Evolutionary conservation across 2,797 vertebrate genomes (phyloP).

Genomic region (Schizopygopsis pylzovi): DNA sequence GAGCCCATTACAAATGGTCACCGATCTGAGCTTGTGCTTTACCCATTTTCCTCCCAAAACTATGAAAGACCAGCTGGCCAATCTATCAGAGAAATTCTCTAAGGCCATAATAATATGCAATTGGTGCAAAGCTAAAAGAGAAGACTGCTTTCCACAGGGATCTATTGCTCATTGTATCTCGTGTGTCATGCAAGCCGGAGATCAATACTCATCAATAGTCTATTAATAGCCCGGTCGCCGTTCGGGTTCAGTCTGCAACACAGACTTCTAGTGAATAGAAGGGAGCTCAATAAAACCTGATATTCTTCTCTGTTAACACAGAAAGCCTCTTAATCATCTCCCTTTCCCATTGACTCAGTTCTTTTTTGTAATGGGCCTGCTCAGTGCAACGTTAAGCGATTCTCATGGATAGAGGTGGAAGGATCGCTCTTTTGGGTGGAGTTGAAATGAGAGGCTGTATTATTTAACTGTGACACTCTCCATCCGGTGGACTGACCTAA

Average conservation of each 20-base stretch:
- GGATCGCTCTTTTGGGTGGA: conserved; percentile 69
- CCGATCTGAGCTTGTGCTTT: conserved; percentile 35
- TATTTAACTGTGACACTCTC: conserved; percentile 34
- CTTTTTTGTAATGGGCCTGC: conserved; percentile 72
- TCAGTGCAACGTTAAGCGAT: conserved; percentile 70
- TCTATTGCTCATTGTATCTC: conserved; percentile 85
- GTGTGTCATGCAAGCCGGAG: conserved; percentile 79
- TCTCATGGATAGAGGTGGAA: conserved; percentile 56
- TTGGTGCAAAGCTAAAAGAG: conserved; percentile 81
- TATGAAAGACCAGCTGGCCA: conserved; percentile 50
- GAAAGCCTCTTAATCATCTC: conserved; percentile 87
- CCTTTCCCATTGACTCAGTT: conserved; percentile 81
- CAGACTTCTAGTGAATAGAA: conserved; percentile 77
- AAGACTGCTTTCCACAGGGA: conserved; percentile 78
- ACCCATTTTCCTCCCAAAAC: conserved; percentile 25
- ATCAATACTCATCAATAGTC: conserved; percentile 86
- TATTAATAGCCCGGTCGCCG: conserved; percentile 82
- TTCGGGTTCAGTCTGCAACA: conserved; percentile 75
- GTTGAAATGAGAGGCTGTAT: conserved; percentile 58
- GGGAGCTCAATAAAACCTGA: conserved; percentile 80
- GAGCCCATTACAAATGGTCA: conserved; percentile 57
- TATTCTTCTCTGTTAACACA: conserved; percentile 81
- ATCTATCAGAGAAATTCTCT: conserved; percentile 70
- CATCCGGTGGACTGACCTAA: conserved; percentile 34
- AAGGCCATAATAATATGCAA: conserved; percentile 85